These are phyloP conservation scores for Trichacis sp. DNA, from an alignment of 2,888 invertebrate genomes.

Conservation along the genomic window DNA sequence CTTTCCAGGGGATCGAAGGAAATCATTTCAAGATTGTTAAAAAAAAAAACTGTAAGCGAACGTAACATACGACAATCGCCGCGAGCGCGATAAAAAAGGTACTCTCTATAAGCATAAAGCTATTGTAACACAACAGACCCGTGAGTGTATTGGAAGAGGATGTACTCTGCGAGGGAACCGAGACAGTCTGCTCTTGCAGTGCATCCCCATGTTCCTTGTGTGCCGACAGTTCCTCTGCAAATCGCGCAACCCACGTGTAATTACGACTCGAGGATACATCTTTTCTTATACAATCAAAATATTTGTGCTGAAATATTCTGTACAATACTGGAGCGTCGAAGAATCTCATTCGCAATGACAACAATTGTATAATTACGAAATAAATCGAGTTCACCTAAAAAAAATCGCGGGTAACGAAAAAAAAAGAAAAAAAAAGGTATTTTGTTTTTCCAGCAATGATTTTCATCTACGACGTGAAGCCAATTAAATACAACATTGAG, in stretches of 20 bases:
- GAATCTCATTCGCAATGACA: background rate
- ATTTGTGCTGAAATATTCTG: conserved; percentile 15
- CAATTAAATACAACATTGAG: conserved; percentile 19
- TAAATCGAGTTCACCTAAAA: too few species aligned
- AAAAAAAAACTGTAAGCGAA: conserved; percentile 5
- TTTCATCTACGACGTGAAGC: conserved; percentile 8
- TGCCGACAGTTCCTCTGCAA: conserved; percentile 67
- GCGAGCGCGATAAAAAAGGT: conserved; percentile 40
- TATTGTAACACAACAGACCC: conserved; percentile 68
- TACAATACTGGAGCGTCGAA: conserved; percentile 27
- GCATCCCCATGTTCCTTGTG: conserved; percentile 65
- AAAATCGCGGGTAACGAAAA: too few species aligned
- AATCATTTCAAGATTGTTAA: background rate
- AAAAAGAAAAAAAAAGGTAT: too few species aligned
- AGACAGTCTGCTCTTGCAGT: conserved; percentile 63
- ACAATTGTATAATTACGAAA: background rate
- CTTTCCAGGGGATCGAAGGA: background rate
- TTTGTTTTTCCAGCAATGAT: background rate
- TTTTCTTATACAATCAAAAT: background rate
- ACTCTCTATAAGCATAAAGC: conserved; percentile 56
- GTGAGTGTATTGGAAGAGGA: conserved; percentile 66
- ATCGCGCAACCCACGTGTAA: conserved; percentile 62
- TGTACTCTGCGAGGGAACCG: conserved; percentile 65
- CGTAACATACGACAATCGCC: conserved; percentile 19
- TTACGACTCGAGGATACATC: conserved; percentile 4